These are phyloP conservation scores for Paracyprichromis sp. DNA, from an alignment of 2,113 vertebrate genomes.

Conservation along the genomic window DNA sequence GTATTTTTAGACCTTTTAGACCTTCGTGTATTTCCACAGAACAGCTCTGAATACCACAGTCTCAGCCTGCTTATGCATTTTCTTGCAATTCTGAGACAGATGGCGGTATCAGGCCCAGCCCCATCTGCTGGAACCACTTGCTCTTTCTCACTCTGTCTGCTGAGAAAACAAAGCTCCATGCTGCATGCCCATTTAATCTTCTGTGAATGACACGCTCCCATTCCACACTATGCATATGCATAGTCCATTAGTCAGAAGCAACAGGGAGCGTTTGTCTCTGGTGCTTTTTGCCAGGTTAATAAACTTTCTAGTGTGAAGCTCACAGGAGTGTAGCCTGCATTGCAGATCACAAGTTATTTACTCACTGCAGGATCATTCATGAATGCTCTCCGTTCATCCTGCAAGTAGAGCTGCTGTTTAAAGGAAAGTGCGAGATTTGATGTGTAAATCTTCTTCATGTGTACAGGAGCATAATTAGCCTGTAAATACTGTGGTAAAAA, in stretches of 20 bases:
- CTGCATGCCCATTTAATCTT: conserved; percentile 19
- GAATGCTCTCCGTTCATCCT: not conserved
- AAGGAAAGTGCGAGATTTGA: not conserved
- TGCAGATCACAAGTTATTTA: not conserved
- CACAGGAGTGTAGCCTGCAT: not conserved
- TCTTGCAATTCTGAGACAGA: conserved; percentile 20
- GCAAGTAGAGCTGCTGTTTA: not conserved
- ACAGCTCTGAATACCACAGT: not conserved
- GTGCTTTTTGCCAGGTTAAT: not conserved
- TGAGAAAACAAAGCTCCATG: not conserved
- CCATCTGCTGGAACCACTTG: conserved; percentile 36
- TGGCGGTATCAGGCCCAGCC: conserved; percentile 13
- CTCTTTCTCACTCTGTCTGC: conserved; percentile 2
- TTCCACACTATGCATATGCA: conserved; percentile 15
- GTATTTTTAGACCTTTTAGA: not conserved
- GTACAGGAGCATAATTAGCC: not conserved
- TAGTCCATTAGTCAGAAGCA: not conserved
- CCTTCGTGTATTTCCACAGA: not conserved
- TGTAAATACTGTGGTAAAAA: not conserved
- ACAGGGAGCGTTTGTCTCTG: not conserved
- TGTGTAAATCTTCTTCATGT: not conserved
- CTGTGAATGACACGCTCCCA: conserved; percentile 3
- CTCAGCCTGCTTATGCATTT: not conserved
- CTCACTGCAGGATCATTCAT: not conserved
- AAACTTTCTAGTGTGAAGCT: not conserved